Conservation (phyloP, 2,888 invertebrate species). For the Flabesymbios commensalis region DNA sequence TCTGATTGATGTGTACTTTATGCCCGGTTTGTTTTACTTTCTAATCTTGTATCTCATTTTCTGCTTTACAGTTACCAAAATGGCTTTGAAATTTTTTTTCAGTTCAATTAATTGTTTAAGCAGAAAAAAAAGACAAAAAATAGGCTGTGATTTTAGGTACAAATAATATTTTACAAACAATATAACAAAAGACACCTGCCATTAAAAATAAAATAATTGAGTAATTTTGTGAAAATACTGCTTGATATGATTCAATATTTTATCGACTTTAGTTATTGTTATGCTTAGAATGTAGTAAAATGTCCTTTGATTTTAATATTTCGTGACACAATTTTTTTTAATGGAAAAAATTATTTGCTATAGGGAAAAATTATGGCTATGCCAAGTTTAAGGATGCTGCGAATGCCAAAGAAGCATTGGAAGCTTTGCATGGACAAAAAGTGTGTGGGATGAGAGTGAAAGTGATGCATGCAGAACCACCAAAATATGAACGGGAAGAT, state of each 20-base stretch:
- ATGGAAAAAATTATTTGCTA: too few relatives aligned
- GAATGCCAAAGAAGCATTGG: constrained; percentile 78
- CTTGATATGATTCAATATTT: background rate
- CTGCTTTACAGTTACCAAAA: background rate
- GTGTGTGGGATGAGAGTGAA: constrained; percentile 83
- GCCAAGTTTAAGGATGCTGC: constrained; percentile 80
- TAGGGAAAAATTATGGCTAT: constrained; percentile 83
- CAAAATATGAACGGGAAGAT: constrained; percentile 4
- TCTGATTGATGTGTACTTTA: constrained; percentile 85
- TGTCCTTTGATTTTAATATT: too few relatives aligned
- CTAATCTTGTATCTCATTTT: background rate
- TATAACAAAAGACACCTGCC: background rate
- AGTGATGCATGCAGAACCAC: constrained; percentile 72
- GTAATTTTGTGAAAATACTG: background rate
- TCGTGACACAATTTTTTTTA: too few relatives aligned
- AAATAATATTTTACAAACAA: too few relatives aligned
- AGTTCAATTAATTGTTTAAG: too few relatives aligned
- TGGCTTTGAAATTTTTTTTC: too few relatives aligned
- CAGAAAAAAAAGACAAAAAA: too few relatives aligned
- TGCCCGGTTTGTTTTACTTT: constrained; percentile 68
- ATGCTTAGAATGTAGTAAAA: too few relatives aligned
- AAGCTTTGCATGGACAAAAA: constrained; percentile 81
- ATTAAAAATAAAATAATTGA: background rate
- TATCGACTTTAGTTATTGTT: too few relatives aligned
- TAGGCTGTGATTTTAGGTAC: too few relatives aligned